Evolutionary conservation across 2,113 vertebrate genomes (phyloP).

Genomic region (Scortum barcoo): DNA sequence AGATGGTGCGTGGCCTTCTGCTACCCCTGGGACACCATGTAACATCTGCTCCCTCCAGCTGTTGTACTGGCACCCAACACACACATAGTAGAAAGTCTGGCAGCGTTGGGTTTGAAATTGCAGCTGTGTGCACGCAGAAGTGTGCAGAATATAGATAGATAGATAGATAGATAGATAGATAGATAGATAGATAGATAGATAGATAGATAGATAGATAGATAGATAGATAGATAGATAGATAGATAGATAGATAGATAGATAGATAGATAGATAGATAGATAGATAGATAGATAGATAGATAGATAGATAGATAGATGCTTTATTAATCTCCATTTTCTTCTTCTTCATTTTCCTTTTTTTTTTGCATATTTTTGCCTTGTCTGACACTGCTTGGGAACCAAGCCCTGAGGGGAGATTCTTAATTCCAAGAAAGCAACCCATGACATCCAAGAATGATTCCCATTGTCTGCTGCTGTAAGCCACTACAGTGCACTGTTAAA

Average conservation of each 20-base stretch:
- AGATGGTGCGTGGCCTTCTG: constrained; percentile 40
- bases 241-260: too few species aligned
- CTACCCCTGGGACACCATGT: constrained; percentile 35
- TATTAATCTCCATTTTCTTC: too few species aligned
- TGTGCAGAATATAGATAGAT: neutral
- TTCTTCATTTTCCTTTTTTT: neutral
- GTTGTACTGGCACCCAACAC: constrained; percentile 4
- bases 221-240: too few species aligned
- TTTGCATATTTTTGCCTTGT: neutral
- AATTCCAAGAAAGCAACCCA: too few species aligned
- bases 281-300: too few species aligned
- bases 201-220: too few species aligned
- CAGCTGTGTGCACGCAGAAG: constrained; percentile 4
- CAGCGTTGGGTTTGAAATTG: constrained; percentile 6
- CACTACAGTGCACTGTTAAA: neutral
- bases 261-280: too few species aligned
- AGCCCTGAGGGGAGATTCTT: neutral
- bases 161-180: too few species aligned
- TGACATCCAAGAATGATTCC: too few species aligned
- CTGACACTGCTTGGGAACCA: neutral
- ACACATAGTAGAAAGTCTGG: neutral
- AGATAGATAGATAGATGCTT: too few species aligned
- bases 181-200: too few species aligned
- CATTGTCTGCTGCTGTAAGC: too few species aligned
- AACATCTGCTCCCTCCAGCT: constrained; percentile 69